Base-by-base conservation (phyloP, 1,140 invertebrate species). In the Metaphire vulgaris region DNA sequence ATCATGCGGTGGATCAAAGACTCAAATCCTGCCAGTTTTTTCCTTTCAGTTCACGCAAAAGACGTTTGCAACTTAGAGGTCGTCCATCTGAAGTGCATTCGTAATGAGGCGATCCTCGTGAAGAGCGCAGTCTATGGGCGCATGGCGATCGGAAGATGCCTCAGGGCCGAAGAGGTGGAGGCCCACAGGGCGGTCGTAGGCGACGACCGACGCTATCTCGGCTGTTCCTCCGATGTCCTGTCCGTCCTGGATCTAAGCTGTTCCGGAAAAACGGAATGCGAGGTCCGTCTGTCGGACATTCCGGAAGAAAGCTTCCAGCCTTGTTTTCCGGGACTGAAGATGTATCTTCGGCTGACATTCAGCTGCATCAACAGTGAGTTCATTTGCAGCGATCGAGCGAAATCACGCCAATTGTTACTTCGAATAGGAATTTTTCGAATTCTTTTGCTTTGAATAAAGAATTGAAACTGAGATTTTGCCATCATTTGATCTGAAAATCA, bases 101-200 rank as follows among this genome's bases (percentile, higher is more conserved):
- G n/a, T n/a, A n/a, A n/a, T n/a, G n/a, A n/a, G n/a, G n/a, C n/a
- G n/a, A n/a, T n/a, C n/a, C n/a, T n/a, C n/a, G n/a, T n/a, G n/a
- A n/a, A n/a, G n/a, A n/a, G n/a, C n/a, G n/a, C n/a, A n/a, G n/a
- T n/a, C n/a, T n/a, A n/a, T n/a, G 75, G 75, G 12, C 71, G 75
- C 12, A 76, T 76, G 75, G 21, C 29, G 2, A 15, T 31, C 0
- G 75, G 75, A 6, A 64, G 75, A 1, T 76, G 75, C 30, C 56
- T 65, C 14, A 65, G 14, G 26, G 56, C 14, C 14, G 26, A 65
- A 65, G 56, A 14, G 14, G 26, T 65, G 56, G 56, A 65, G 26
- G 56, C 56, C 26, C n/a, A n/a, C n/a, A n/a, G n/a, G n/a, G n/a
- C n/a, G n/a, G n/a, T n/a, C n/a, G n/a, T n/a, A n/a, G n/a, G n/a